Evolutionary conservation across 1,140 invertebrate species (phyloP).

Genomic region (Leptoteleia sp.): DNA sequence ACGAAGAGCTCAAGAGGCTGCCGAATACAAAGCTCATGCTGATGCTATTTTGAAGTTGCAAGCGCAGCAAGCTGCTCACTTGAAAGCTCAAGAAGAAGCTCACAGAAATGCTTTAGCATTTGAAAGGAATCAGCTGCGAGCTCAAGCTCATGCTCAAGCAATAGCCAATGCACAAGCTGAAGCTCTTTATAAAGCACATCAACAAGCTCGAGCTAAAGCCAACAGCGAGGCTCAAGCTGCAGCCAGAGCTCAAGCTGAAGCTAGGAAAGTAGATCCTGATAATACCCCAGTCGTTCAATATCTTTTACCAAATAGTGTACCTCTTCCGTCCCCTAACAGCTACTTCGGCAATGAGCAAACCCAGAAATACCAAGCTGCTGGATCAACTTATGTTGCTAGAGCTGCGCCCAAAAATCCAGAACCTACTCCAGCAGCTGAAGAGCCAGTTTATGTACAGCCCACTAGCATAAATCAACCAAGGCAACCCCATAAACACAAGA

Average conservation of each 20-base stretch:
- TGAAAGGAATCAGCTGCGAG: constrained; percentile 76
- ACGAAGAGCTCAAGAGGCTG: constrained; percentile 73
- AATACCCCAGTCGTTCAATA: constrained; percentile 77
- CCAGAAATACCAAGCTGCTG: constrained; percentile 74
- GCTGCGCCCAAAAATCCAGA: constrained; percentile 69
- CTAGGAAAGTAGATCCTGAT: constrained; percentile 70
- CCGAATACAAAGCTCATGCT: constrained; percentile 77
- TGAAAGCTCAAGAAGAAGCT: constrained; percentile 77
- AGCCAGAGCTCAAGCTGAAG: constrained; percentile 73
- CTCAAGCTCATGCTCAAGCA: constrained; percentile 77
- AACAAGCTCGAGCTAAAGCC: constrained; percentile 72
- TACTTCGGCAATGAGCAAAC: constrained; percentile 72
- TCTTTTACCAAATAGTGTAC: constrained; percentile 71
- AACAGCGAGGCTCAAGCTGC: constrained; percentile 74
- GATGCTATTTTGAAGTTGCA: constrained; percentile 78
- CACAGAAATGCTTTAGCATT: constrained; percentile 75
- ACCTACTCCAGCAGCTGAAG: constrained; percentile 38
- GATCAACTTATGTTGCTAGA: constrained; percentile 73
- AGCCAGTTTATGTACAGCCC: constrained; percentile 51
- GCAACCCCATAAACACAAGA: constrained; percentile 75
- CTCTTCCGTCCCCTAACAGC: constrained; percentile 73
- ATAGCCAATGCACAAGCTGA: constrained; percentile 77
- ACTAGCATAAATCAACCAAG: constrained; percentile 73
- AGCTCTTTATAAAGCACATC: constrained; percentile 75
- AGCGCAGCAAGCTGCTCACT: constrained; percentile 76